phyloP scores from a whole-genome alignment of 2,113 vertebrate genomes.

The Poecilia latipinna region DNA sequence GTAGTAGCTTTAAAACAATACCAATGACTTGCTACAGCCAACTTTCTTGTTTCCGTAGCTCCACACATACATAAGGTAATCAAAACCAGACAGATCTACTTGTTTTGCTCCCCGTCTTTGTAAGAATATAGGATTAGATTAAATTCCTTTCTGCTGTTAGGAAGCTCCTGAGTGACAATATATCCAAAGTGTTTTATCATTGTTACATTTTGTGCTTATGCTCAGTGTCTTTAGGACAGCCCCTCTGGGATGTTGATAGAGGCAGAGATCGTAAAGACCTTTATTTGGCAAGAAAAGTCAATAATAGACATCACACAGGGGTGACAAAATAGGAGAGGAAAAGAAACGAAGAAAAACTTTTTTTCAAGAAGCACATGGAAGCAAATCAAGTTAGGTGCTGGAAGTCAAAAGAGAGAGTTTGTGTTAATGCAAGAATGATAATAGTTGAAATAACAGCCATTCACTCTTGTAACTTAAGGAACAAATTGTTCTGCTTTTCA shows the following conservation, averaged over 20 bases:
- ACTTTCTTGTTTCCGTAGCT: slow-evolving; percentile 20
- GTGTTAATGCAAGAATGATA: slow-evolving; percentile 22
- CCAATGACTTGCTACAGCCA: slow-evolving; percentile 19
- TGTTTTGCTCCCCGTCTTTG: slow-evolving; percentile 8
- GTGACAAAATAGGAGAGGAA: slow-evolving; percentile 13
- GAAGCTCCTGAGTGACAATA: not conserved
- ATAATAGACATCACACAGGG: slow-evolving; percentile 30
- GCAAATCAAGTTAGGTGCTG: slow-evolving; percentile 20
- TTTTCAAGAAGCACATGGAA: not conserved
- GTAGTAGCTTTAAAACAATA: slow-evolving; percentile 31
- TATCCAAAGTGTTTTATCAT: not conserved
- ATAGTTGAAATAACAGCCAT: slow-evolving; percentile 51
- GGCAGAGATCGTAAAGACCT: slow-evolving; percentile 1
- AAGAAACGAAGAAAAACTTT: not conserved
- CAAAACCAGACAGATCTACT: slow-evolving; percentile 37
- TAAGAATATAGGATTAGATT: not conserved
- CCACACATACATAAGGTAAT: slow-evolving; percentile 23
- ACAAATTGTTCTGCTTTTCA: slow-evolving; percentile 68
- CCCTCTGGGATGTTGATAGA: slow-evolving; percentile 3
- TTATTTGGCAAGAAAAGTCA: slow-evolving; percentile 9
- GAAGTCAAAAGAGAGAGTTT: slow-evolving; percentile 3
- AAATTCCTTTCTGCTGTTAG: not conserved
- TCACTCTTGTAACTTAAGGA: slow-evolving; percentile 50
- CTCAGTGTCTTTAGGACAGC: not conserved
- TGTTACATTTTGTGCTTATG: not conserved